Percentiles rank a stretch among this genome's conserved stretches.
These are phyloP conservation scores for Dendrolimus houi DNA, from an alignment of 2,888 invertebrate genomes.

Conservation along the genomic window DNA sequence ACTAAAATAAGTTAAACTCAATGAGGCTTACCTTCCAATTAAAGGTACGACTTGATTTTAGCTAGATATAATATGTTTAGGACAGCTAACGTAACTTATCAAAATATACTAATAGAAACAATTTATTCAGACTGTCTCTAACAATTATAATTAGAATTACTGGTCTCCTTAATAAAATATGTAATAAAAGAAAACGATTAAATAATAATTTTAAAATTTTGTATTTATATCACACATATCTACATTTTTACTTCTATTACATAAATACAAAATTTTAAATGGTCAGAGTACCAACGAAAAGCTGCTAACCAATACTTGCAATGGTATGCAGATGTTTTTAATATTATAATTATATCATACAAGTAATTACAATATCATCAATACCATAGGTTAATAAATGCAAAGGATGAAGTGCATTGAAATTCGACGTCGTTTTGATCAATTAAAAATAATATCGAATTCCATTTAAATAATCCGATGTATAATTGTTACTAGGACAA, in stretches of 20 bases:
- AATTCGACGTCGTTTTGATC: slow-evolving; percentile 55
- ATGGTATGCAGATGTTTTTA: slow-evolving; percentile 70
- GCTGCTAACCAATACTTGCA: slow-evolving; percentile 72
- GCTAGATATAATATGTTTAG: slow-evolving; percentile 52
- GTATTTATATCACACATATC: slow-evolving; percentile 76
- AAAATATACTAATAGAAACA: slow-evolving; percentile 69
- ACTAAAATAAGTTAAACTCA: slow-evolving; percentile 70
- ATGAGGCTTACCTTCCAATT: slow-evolving; percentile 56
- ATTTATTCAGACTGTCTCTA: slow-evolving; percentile 59
- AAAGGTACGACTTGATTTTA: slow-evolving; percentile 55
- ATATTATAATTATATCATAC: slow-evolving; percentile 60
- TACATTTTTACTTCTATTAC: slow-evolving; percentile 74
- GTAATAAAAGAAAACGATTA: slow-evolving; percentile 68
- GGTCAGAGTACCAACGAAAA: slow-evolving; percentile 66
- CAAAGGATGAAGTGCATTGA: slow-evolving; percentile 76
- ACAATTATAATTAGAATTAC: slow-evolving; percentile 50
- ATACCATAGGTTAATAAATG: slow-evolving; percentile 77
- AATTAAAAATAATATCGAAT: slow-evolving; percentile 50
- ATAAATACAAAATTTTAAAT: slow-evolving; percentile 78
- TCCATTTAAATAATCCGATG: slow-evolving; percentile 46
- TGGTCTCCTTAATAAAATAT: slow-evolving; percentile 64
- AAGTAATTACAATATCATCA: slow-evolving; percentile 74
- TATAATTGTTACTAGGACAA: slow-evolving; percentile 44
- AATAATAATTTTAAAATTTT: slow-evolving; percentile 72
- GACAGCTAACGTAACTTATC: slow-evolving; percentile 65